Percentiles rank a stretch among this genome's conserved stretches.
These are phyloP conservation scores for Andrena trimmerana DNA, from an alignment of 2,888 invertebrate genomes.

Conservation along the genomic window DNA sequence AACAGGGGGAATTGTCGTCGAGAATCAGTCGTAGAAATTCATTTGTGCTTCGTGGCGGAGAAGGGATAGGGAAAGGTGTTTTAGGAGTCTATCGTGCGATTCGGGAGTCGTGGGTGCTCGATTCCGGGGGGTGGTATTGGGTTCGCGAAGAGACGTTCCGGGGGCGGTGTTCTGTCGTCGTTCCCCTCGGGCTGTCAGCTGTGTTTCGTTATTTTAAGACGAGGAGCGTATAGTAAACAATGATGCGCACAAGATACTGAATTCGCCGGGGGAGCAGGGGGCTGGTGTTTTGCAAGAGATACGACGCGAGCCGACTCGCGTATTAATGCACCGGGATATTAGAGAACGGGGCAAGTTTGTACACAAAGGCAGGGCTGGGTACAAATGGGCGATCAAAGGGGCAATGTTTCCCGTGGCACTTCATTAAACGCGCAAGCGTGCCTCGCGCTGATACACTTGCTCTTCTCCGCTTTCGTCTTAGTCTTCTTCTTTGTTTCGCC, in stretches of 20 bases:
- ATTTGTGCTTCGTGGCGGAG: neutral
- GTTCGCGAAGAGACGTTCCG: too few species aligned
- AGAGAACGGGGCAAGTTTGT: slow-evolving; percentile 44
- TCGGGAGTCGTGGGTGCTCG: too few species aligned
- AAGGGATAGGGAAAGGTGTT: too few species aligned
- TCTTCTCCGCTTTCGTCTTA: neutral
- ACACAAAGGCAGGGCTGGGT: slow-evolving; percentile 55
- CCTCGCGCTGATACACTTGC: slow-evolving; percentile 15
- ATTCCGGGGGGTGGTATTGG: too few species aligned
- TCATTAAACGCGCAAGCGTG: slow-evolving; percentile 55
- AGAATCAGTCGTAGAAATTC: neutral
- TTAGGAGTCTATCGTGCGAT: too few species aligned
- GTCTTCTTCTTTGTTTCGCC: slow-evolving; percentile 27
- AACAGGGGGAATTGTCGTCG: neutral
- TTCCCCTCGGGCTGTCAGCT: neutral
- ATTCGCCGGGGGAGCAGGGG: slow-evolving; percentile 13
- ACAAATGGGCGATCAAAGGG: slow-evolving; percentile 58
- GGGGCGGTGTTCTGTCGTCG: too few species aligned
- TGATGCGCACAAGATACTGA: neutral
- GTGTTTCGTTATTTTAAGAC: slow-evolving; percentile 38
- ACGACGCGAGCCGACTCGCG: neutral
- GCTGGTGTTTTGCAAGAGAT: slow-evolving; percentile 9
- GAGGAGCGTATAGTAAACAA: slow-evolving; percentile 6
- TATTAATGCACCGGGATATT: slow-evolving; percentile 32
- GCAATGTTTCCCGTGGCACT: slow-evolving; percentile 58